Base-by-base conservation (phyloP, 2,888 invertebrate genomes). In the Pinctada fucata region DNA sequence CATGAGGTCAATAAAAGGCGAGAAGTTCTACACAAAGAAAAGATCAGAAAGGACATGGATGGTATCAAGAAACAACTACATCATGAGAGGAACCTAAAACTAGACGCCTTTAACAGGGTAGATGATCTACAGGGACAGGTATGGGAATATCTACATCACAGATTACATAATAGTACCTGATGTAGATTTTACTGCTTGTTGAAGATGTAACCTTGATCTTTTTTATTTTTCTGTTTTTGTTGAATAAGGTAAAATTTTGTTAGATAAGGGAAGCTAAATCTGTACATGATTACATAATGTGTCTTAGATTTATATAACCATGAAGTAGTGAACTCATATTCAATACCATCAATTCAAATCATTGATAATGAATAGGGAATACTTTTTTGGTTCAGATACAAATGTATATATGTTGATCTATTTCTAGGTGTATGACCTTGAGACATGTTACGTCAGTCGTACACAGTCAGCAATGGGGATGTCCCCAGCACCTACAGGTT, bases 81-180 rank as follows among this genome's bases (percentile, higher is more conserved):
- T 8, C 91, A 90, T 80, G 92, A 92, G 81, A 82, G 92, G 3
- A 83, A 75, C 67, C 83, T 92, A 47, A 92, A 92, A 82, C 86
- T 92, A 49, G 90, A 89, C 70, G 92, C 92, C n/a, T 92, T 92
- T 81, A 88, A 90, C 68, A 81, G 91, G 77, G 92, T 92, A 48
- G 92, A 92, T 82, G 89, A 90, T 63, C 86, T 92, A 70, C 92
- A 91, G 76, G 82, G 87, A 49, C 82, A 86, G 86, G 90, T 89
- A 68, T 70, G 82, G 31, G 31, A 31, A 31, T 31, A 31, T 31
- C 31, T 31, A 31, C 31, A 31, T 31, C 31, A 31, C 74, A 71
- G 52, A n/a, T 13, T 64, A 13, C 64, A n/a, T 64, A 64, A 64
- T n/a, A 58, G 10, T 10, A 64, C 13, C 16, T 64, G 64, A 64